Conservation (phyloP, 2,888 invertebrate genomes). For the Amiota minor region DNA sequence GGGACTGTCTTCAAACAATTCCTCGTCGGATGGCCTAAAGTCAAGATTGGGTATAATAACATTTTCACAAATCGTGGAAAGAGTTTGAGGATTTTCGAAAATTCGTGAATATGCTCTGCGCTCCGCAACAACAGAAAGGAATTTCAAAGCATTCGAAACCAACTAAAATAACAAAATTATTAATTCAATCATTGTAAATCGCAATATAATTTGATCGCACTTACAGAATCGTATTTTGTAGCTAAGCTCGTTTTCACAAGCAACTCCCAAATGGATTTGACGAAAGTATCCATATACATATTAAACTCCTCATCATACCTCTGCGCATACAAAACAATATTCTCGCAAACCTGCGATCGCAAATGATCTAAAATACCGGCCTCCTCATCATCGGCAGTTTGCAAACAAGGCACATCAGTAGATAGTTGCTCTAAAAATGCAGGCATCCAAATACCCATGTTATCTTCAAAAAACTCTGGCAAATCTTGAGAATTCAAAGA, state of each 20-base stretch:
- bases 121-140: constrained; percentile 95
- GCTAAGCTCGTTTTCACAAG: constrained; percentile 88
- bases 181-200: neutral
- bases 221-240: constrained; percentile 92
- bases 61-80: constrained; percentile 95
- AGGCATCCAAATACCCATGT: constrained; percentile 96
- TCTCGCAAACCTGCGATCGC: constrained; percentile 96
- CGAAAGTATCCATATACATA: constrained; percentile 90
- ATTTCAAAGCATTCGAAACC: constrained; percentile 96
- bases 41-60: constrained; percentile 99
- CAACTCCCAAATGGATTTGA: constrained; percentile 94
- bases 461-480: constrained; percentile 99
- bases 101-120: constrained; percentile 88
- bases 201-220: constrained; percentile 47
- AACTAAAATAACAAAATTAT: constrained; percentile 77
- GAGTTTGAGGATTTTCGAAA: constrained; percentile 89
- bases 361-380: constrained; percentile 92
- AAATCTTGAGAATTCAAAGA: constrained; percentile 98
- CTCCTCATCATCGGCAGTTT: constrained; percentile 87
- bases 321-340: constrained; percentile 93
- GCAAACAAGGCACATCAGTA: constrained; percentile 83
- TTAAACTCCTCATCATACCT: constrained; percentile 99
- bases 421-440: constrained; percentile 88
- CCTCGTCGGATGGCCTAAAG: constrained; percentile 95
- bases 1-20: constrained; percentile 97